Conservation (phyloP, 1,140 invertebrate genomes). For the Gonatopus flavifemur region DNA sequence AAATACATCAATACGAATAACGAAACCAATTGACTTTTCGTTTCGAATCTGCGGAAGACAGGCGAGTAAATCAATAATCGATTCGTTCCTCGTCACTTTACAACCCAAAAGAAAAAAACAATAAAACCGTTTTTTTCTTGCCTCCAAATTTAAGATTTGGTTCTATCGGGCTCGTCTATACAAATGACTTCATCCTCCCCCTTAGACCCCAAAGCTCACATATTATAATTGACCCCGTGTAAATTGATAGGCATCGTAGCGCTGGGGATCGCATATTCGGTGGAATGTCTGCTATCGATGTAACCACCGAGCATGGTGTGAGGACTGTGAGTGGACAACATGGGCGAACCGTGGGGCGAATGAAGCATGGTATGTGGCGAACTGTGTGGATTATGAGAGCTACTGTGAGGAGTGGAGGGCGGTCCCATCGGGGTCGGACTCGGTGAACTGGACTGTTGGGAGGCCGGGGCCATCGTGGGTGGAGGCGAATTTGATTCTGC, state of each 20-base stretch:
- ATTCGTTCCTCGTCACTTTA: no score
- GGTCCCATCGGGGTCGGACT: slow-evolving; percentile 61
- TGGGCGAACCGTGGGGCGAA: no score
- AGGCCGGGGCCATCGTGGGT: slow-evolving; percentile 26
- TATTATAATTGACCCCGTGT: slow-evolving; percentile 73
- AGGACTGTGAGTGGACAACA: slow-evolving; percentile 46
- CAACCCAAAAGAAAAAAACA: no score
- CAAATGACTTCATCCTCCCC: slow-evolving; percentile 17
- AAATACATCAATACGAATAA: no score
- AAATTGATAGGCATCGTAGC: slow-evolving; percentile 66
- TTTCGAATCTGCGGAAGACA: no score
- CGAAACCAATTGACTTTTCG: no score
- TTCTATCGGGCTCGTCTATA: slow-evolving; percentile 34
- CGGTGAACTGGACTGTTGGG: slow-evolving; percentile 52
- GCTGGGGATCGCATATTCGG: slow-evolving; percentile 51
- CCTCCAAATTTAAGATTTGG: no score
- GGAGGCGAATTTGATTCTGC: slow-evolving; percentile 60
- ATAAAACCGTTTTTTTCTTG: no score
- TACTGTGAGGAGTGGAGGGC: slow-evolving; percentile 54
- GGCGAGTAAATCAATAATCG: no score
- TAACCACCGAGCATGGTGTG: slow-evolving; percentile 49
- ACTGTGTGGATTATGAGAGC: slow-evolving; percentile 53
- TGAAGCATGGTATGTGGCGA: no score
- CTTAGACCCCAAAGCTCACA: slow-evolving; percentile 58
- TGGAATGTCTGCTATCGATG: slow-evolving; percentile 45